Evolutionary conservation across 30 jellyfish, hydroid and myxozoan genomes (phyloP).

Genomic region (Pelagia noctiluca): DNA sequence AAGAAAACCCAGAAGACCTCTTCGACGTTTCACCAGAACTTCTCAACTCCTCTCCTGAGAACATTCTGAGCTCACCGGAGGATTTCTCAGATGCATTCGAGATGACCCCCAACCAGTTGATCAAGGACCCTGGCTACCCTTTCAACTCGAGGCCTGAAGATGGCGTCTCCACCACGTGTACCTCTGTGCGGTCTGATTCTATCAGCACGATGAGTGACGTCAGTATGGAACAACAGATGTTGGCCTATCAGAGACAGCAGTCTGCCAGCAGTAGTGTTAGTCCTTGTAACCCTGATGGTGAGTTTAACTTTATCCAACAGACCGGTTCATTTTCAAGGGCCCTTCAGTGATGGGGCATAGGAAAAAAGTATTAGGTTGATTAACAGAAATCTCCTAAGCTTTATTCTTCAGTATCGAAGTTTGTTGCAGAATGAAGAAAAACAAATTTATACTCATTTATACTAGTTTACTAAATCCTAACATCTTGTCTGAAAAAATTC

Average conservation of each 20-base stretch:
- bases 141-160: conserved; percentile 41
- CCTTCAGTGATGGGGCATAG: not conserved
- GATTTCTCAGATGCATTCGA: conserved; percentile 67
- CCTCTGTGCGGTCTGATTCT: conserved; percentile 82
- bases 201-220: conserved; percentile 78
- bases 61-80: conserved; percentile 76
- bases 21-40: conserved; percentile 77
- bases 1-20: conserved; percentile 70
- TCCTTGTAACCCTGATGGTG: conserved; percentile 62
- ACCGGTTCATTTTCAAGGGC: not conserved
- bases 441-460: not conserved
- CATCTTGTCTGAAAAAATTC: not conserved
- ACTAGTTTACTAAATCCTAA: not conserved
- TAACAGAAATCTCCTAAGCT: not conserved
- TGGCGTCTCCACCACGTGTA: conserved; percentile 78
- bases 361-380: not conserved
- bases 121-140: conserved; percentile 39
- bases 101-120: conserved; percentile 48
- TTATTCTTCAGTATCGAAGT: not conserved
- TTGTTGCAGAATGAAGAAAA: not conserved
- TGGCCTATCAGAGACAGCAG: conserved; percentile 72
- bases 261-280: conserved; percentile 68
- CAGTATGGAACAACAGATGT: conserved; percentile 65
- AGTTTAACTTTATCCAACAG: conserved; percentile 2
- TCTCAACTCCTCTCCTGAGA: conserved; percentile 77